phyloP scores from a whole-genome alignment of 2,797 vertebrate species.

The Podargus strigoides region DNA sequence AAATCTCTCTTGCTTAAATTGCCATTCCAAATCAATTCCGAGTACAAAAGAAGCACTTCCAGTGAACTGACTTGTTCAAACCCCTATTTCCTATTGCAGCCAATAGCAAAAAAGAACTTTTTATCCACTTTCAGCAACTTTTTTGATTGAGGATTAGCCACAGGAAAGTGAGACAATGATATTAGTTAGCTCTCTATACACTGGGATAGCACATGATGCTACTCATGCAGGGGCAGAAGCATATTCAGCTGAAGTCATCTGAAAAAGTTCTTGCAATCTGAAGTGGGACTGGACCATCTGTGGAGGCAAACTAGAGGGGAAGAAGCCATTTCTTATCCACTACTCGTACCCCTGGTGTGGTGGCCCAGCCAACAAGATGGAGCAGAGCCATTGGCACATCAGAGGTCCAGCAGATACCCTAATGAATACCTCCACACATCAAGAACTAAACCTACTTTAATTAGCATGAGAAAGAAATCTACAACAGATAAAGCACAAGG shows the following conservation, averaged over 20 bases:
- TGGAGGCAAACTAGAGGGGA: neutral
- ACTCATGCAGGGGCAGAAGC: neutral
- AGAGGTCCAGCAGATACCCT: neutral
- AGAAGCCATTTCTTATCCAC: neutral
- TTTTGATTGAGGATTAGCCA: neutral
- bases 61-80: conserved; percentile 5
- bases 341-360: neutral
- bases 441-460: neutral
- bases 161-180: neutral
- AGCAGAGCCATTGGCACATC: neutral
- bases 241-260: neutral
- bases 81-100: neutral
- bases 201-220: neutral
- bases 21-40: conserved; percentile 39
- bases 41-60: conserved; percentile 2
- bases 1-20: neutral
- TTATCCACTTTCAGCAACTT: neutral
- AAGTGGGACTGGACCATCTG: neutral
- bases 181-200: neutral
- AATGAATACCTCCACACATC: neutral
- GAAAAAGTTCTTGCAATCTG: neutral
- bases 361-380: neutral
- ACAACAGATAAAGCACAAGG: neutral
- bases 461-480: neutral
- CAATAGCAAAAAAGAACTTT: neutral